Conservation (phyloP, 2,888 invertebrate species). For the Andrena hattorfiana region DNA sequence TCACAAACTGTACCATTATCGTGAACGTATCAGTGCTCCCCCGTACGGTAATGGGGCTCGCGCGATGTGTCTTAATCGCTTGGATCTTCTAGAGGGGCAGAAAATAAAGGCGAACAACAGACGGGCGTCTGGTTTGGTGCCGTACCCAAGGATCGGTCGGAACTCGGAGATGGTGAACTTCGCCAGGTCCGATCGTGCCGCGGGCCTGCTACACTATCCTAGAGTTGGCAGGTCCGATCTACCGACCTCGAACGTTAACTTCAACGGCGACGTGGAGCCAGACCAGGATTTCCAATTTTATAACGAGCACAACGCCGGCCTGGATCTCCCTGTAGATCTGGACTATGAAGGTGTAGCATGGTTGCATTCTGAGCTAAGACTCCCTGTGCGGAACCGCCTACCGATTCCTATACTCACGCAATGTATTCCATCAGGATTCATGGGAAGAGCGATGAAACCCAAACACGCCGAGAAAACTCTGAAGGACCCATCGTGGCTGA, state of each 20-base stretch:
- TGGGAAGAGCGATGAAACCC: conserved; percentile 32
- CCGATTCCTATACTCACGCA: background rate
- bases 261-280: conserved; percentile 51
- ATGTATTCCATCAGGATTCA: conserved; percentile 22
- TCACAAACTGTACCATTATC: too few relatives aligned
- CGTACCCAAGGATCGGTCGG: conserved; percentile 79
- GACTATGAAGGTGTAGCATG: conserved; percentile 68
- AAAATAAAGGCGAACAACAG: conserved; percentile 72
- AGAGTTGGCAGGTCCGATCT: conserved; percentile 76
- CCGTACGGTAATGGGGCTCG: background rate
- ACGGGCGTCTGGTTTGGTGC: conserved; percentile 74
- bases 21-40: background rate
- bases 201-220: conserved; percentile 73
- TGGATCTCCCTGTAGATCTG: conserved; percentile 53
- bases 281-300: conserved; percentile 63
- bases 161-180: conserved; percentile 70
- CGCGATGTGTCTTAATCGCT: too few relatives aligned
- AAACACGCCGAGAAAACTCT: conserved; percentile 56
- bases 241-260: conserved; percentile 46
- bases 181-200: conserved; percentile 70
- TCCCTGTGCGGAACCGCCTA: background rate
- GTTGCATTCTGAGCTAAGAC: background rate
- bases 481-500: conserved; percentile 55
- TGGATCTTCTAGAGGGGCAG: conserved; percentile 70
- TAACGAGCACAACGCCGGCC: conserved; percentile 44